These are phyloP conservation scores for Temnothorax nylanderi DNA, from an alignment of 1,140 invertebrate species.

Conservation along the genomic window DNA sequence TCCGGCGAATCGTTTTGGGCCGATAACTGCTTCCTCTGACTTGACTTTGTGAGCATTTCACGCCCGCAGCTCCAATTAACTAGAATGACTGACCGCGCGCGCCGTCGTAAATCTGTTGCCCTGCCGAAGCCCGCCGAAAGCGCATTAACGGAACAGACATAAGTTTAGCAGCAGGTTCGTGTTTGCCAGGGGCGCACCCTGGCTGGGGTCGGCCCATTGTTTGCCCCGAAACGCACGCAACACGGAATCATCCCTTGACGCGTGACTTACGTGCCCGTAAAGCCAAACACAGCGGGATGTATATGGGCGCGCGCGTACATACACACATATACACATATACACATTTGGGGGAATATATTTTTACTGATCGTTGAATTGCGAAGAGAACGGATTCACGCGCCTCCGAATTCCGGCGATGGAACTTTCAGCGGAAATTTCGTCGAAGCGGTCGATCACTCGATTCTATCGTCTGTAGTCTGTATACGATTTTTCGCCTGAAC, in stretches of 20 bases:
- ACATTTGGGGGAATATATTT: neutral
- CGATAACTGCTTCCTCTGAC: slow-evolving; percentile 70
- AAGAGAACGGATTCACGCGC: slow-evolving; percentile 3
- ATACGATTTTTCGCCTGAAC: neutral
- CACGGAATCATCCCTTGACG: slow-evolving; percentile 74
- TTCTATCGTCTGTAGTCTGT: neutral
- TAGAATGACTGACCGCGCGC: slow-evolving; percentile 73
- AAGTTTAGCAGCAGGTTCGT: slow-evolving; percentile 56
- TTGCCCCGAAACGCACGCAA: slow-evolving; percentile 75
- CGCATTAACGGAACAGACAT: slow-evolving; percentile 59
- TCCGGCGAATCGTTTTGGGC: slow-evolving; percentile 48
- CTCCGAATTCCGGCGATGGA: slow-evolving; percentile 24
- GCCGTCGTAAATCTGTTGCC: slow-evolving; percentile 64
- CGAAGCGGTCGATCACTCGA: neutral
- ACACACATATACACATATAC: slow-evolving; percentile 47
- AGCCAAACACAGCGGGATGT: slow-evolving; percentile 70
- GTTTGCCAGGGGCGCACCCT: slow-evolving; percentile 73
- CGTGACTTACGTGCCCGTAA: slow-evolving; percentile 74
- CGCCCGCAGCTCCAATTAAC: slow-evolving; percentile 76
- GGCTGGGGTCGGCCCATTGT: slow-evolving; percentile 73
- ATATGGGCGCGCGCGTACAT: slow-evolving; percentile 59
- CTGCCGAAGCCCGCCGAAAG: neutral
- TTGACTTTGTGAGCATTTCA: slow-evolving; percentile 77
- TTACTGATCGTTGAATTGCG: slow-evolving; percentile 1
- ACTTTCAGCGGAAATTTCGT: neutral